A percentile compares a stretch with the other conserved stretches of the same genome.
phyloP scores from a whole-genome alignment of 2,888 invertebrate genomes.

The Ptychoptera contaminata region DNA sequence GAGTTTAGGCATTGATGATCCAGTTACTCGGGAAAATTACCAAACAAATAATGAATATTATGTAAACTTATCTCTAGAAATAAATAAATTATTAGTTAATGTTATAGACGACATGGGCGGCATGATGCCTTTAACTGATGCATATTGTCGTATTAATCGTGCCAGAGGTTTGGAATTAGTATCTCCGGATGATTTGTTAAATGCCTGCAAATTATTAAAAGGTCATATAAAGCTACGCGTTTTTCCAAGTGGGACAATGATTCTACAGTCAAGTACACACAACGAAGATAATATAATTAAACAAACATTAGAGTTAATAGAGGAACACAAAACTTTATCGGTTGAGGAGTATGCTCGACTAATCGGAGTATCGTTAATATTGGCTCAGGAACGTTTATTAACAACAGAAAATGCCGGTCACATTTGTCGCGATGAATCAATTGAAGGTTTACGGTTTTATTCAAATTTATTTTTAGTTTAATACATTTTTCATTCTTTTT shows the following conservation, averaged over 20 bases:
- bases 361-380: conserved; percentile 68
- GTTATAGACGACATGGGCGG: conserved; percentile 78
- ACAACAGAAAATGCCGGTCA: conserved; percentile 74
- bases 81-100: conserved; percentile 63
- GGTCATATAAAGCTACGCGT: conserved; percentile 62
- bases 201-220: conserved; percentile 59
- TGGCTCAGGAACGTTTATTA: conserved; percentile 79
- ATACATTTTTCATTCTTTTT: no score
- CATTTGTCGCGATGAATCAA: conserved; percentile 87
- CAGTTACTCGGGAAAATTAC: conserved; percentile 84
- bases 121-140: conserved; percentile 93
- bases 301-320: conserved; percentile 44
- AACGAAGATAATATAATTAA: conserved; percentile 54
- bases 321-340: conserved; percentile 53
- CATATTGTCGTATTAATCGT: conserved; percentile 91
- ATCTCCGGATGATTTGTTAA: conserved; percentile 91
- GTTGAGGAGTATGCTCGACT: conserved; percentile 76
- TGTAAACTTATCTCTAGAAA: conserved; percentile 67
- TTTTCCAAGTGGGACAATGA: conserved; percentile 93
- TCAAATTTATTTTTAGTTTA: conserved; percentile 62
- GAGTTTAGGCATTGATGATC: conserved; percentile 95
- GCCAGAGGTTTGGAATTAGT: conserved; percentile 89
- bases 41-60: conserved; percentile 77
- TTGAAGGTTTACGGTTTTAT: conserved; percentile 89
- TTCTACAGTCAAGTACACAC: conserved; percentile 68